phyloP scores from a whole-genome alignment of 2,113 vertebrate genomes.

The Cervus canadensis region DNA sequence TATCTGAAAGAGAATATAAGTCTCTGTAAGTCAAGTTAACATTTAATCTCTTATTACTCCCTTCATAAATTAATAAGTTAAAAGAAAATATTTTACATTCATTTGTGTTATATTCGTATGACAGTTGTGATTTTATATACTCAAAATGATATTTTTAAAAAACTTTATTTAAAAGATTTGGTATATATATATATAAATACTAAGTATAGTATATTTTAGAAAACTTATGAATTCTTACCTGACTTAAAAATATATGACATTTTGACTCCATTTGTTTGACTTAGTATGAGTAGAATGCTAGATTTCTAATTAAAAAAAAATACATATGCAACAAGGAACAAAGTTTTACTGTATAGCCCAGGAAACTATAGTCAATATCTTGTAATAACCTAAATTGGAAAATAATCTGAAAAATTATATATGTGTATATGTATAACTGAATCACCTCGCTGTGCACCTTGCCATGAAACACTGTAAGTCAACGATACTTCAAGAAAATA shows the following conservation, averaged over 20 bases:
- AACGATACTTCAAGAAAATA: background rate
- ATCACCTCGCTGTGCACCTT: background rate
- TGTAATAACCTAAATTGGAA: background rate
- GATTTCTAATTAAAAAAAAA: background rate
- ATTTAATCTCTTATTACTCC: background rate
- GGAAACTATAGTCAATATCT: background rate
- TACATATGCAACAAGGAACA: background rate
- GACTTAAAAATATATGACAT: background rate
- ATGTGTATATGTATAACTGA: background rate
- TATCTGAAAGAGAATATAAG: background rate
- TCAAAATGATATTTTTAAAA: background rate
- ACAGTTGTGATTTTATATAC: background rate
- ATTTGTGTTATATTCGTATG: background rate
- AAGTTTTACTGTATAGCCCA: background rate
- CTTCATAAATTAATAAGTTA: background rate
- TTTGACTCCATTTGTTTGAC: background rate
- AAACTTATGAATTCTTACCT: background rate
- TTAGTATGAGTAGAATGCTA: background rate
- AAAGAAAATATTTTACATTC: background rate
- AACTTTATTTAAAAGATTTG: background rate
- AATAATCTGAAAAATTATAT: background rate
- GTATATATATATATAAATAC: background rate
- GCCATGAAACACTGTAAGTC: background rate
- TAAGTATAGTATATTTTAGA: background rate
- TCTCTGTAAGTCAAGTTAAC: background rate